Conservation (phyloP, 2,113 vertebrate genomes). For the Penelope pileata region DNA sequence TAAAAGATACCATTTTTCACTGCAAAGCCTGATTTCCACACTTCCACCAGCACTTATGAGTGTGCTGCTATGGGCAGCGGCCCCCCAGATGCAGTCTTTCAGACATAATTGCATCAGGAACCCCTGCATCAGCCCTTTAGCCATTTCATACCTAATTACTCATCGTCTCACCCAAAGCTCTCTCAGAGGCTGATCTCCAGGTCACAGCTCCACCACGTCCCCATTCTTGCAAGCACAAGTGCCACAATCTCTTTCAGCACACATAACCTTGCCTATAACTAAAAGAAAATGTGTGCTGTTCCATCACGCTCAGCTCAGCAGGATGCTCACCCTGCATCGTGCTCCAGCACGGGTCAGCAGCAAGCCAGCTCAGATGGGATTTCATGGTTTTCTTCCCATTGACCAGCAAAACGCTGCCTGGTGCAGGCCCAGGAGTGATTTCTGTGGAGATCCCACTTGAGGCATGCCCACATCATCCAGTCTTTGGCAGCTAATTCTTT, state of each 20-base stretch:
- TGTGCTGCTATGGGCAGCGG: neutral
- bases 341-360: fast-evolving
- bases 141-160: neutral
- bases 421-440: neutral
- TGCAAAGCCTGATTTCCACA: neutral
- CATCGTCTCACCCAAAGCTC: neutral
- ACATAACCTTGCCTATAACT: neutral
- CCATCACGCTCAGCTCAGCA: neutral
- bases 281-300: neutral
- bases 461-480: neutral
- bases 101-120: neutral
- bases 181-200: neutral
- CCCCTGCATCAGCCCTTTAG: neutral
- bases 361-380: neutral
- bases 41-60: neutral
- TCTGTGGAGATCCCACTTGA: neutral
- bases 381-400: neutral
- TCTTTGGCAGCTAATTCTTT: neutral
- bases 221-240: neutral
- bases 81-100: neutral
- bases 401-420: neutral
- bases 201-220: neutral
- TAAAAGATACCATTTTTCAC: neutral
- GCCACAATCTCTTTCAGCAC: neutral
- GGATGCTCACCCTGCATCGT: neutral